phyloP scores from a whole-genome alignment of 2,888 invertebrate genomes.

The Epistrophella euchroma region DNA sequence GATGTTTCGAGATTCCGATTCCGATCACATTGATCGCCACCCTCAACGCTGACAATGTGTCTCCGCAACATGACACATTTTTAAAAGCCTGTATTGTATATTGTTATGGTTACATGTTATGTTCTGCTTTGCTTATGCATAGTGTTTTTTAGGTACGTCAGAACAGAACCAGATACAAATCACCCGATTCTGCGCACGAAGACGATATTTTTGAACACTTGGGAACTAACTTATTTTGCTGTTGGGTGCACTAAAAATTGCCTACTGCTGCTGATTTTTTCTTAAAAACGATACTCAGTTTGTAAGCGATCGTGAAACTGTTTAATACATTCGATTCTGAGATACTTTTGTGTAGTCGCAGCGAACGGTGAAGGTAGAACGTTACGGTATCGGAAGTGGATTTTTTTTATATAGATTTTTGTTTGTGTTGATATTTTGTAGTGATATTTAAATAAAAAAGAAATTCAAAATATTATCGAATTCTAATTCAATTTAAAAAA shows the following conservation, averaged over 20 bases:
- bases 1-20: slow-evolving; percentile 48
- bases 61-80: slow-evolving; percentile 24
- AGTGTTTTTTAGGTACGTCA: neutral
- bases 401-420: slow-evolving; percentile 4
- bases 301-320: slow-evolving; percentile 62
- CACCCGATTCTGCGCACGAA: slow-evolving; percentile 21
- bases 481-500: neutral
- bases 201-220: slow-evolving; percentile 19
- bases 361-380: slow-evolving; percentile 9
- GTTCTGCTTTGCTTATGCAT: neutral
- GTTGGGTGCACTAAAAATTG: slow-evolving; percentile 27
- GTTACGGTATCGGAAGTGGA: slow-evolving; percentile 35
- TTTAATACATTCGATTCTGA: slow-evolving; percentile 45
- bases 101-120: slow-evolving; percentile 20
- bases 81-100: neutral
- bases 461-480: neutral
- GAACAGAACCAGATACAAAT: slow-evolving; percentile 23
- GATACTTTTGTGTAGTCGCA: slow-evolving; percentile 27
- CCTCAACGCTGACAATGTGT: slow-evolving; percentile 21
- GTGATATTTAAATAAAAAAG: slow-evolving; percentile 2
- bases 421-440: neutral
- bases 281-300: slow-evolving; percentile 64
- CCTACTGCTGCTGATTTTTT: slow-evolving; percentile 46
- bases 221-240: slow-evolving; percentile 24
- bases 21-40: slow-evolving; percentile 19